These are phyloP conservation scores for Sphyrna mokarran DNA, from an alignment of 2,113 vertebrate species.

Conservation along the genomic window DNA sequence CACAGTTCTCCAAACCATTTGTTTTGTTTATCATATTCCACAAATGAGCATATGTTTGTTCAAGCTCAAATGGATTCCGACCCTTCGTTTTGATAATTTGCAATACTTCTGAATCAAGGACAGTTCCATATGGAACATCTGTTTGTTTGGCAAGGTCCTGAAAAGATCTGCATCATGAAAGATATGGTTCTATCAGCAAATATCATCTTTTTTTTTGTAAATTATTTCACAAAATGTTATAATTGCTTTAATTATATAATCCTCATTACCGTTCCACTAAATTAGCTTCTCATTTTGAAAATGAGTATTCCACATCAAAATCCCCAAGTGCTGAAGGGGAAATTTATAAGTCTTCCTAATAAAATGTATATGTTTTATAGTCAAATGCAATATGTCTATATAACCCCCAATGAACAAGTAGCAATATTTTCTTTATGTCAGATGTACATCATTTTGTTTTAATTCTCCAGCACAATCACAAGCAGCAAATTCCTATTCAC, in stretches of 20 bases:
- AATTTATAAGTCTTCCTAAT: not conserved
- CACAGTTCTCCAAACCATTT: not conserved
- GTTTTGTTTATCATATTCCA: conserved; percentile 35
- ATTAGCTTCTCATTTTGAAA: not conserved
- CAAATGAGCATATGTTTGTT: conserved; percentile 34
- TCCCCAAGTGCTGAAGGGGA: not conserved
- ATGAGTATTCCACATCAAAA: not conserved
- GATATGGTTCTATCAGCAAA: not conserved
- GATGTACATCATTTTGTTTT: not conserved
- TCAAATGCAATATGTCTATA: not conserved
- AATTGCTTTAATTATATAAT: not conserved
- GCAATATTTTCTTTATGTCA: not conserved
- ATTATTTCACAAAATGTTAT: not conserved
- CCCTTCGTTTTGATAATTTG: conserved; percentile 31
- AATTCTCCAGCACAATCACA: not conserved
- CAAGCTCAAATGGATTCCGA: conserved; percentile 27
- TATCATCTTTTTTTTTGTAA: not conserved
- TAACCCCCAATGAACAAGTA: not conserved
- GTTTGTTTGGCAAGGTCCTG: conserved; percentile 32
- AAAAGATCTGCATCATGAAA: conserved; percentile 28
- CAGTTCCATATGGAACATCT: conserved; percentile 27
- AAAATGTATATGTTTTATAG: not conserved
- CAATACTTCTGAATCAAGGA: conserved; percentile 33
- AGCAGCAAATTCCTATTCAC: not conserved
- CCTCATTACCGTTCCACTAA: not conserved